These are phyloP conservation scores for Laticauda colubrina DNA, from an alignment of 2,113 vertebrate genomes.

Conservation along the genomic window DNA sequence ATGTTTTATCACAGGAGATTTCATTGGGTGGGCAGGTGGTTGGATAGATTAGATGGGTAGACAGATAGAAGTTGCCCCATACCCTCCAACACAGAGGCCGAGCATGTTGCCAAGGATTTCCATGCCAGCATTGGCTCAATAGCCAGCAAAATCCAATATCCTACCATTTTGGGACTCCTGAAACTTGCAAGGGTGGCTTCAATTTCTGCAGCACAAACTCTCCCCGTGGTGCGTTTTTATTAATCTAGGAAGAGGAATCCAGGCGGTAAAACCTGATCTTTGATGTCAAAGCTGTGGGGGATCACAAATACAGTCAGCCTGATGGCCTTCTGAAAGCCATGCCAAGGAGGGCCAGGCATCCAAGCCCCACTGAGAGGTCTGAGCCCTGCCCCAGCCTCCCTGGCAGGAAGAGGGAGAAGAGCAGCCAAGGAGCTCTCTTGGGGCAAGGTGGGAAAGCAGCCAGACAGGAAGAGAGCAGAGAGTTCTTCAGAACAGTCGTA, in stretches of 20 bases:
- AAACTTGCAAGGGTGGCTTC: not conserved
- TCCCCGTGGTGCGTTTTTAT: not conserved
- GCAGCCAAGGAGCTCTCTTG: not conserved
- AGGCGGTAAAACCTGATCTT: not conserved
- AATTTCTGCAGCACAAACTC: not conserved
- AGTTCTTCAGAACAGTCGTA: conserved; percentile 68
- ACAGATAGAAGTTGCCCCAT: not conserved
- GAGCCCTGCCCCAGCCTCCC: not conserved
- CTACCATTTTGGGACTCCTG: not conserved
- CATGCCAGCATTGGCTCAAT: not conserved
- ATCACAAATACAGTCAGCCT: not conserved
- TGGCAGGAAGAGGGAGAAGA: not conserved
- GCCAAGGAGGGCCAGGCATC: not conserved
- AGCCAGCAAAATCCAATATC: not conserved
- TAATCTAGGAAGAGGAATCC: not conserved
- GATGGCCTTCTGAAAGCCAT: not conserved
- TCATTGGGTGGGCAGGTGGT: not conserved
- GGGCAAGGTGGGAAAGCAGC: not conserved
- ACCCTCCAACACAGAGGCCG: not conserved
- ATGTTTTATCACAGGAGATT: not conserved
- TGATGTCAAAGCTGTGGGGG: not conserved
- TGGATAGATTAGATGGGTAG: not conserved
- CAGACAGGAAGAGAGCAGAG: not conserved
- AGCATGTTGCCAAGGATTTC: not conserved
- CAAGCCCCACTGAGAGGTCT: not conserved